Conservation (phyloP, 2,113 vertebrate species). For the Neotoma lepida region DNA sequence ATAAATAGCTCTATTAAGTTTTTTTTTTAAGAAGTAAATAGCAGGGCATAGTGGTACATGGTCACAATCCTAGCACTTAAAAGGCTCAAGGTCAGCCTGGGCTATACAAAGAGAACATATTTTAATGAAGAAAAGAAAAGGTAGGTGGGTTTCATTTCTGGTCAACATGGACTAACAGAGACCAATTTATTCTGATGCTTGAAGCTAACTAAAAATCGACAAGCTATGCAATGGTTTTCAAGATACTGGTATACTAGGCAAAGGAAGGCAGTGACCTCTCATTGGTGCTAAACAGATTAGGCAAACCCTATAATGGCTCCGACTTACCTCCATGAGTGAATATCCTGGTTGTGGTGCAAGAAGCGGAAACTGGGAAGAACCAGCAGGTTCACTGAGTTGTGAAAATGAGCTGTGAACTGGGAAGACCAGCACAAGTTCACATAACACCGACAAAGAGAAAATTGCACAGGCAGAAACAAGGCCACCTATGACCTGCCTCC, state of each 20-base stretch:
- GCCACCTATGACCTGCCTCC: not conserved
- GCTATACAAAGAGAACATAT: not conserved
- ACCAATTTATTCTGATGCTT: not conserved
- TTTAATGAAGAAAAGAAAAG: not conserved
- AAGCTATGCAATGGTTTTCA: not conserved
- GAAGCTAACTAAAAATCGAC: not conserved
- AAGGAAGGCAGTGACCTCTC: not conserved
- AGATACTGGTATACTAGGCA: not conserved
- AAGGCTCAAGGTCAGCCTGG: not conserved
- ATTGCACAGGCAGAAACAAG: not conserved
- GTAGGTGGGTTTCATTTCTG: not conserved
- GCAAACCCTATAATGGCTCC: not conserved
- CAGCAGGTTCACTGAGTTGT: not conserved
- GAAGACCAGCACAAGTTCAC: not conserved
- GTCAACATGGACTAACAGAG: not conserved
- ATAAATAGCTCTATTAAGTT: slow-evolving; percentile 15
- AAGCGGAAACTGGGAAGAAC: not conserved
- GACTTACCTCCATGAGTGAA: not conserved
- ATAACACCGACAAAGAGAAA: not conserved
- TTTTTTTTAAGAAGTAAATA: slow-evolving; percentile 9
- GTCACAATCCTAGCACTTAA: not conserved
- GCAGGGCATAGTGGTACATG: not conserved
- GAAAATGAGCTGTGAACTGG: not conserved
- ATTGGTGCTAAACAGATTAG: not conserved
- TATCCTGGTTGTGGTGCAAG: not conserved